Base-by-base conservation (phyloP, 1,140 invertebrate genomes). In the Tetramorium simillimum region DNA sequence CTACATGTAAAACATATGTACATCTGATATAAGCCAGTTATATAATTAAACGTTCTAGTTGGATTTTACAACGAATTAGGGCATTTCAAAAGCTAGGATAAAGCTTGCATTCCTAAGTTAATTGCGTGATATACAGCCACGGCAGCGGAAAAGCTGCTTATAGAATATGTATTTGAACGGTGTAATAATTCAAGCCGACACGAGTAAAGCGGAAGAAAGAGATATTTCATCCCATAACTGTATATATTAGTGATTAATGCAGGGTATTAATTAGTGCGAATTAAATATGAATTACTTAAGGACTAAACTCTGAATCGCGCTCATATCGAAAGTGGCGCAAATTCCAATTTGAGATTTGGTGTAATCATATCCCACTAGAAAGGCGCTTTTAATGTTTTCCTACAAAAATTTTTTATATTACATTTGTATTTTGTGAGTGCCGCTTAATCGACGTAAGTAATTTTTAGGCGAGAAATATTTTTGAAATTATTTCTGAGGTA, bases 31-130 rank as follows among this genome's bases (percentile, higher is more conserved):
- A 60, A 73, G 67, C 37, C 24, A 82, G 40, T 82, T 80, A 82
- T 82, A 82, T 82, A 73, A 82, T 82, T 82, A 82, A 73, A 82
- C 40, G 78, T 56, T 82, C 65, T 46, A 73, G 51, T 82, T 82
- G 80, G 80, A 58, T 82, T 72, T 82, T 82, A 72, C 40, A 28
- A 6, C 37, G 65, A 40, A 82, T 82, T 82, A 82, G 40, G 12
- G 40, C 10, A 73, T 82, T 82, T 72, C 51, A 53, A 72, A 53
- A 58, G 16, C 37, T 28, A 21, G 80, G 51, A 46, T 82, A 82
- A 82, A 72, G 16, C 65, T 72, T 46, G 80, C 67, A 73, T 73
- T 73, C 14, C 80, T 73, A 82, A 82, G 67, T 82, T 82, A 82
- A 82, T 82, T 73, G 51, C 53, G 14, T 82, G 67, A 82, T 60